phyloP scores from a whole-genome alignment of 2,888 invertebrate genomes.

The Stictocephala bisonia region DNA sequence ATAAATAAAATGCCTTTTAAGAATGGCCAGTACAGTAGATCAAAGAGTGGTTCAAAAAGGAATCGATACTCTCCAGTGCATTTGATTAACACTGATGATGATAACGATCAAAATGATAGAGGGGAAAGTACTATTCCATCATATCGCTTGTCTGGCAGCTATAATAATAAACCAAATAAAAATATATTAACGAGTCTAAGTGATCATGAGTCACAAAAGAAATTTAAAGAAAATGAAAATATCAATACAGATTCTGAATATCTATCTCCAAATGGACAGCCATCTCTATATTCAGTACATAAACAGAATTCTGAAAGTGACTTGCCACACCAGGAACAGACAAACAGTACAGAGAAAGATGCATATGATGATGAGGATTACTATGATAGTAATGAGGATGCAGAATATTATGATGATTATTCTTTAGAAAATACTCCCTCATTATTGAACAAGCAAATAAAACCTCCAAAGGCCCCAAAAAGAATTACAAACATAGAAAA shows the following conservation, averaged over 20 bases:
- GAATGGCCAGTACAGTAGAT: no score
- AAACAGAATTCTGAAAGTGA: slow-evolving; percentile 20
- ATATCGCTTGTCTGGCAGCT: no score
- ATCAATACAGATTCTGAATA: slow-evolving; percentile 12
- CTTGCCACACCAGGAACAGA: neutral
- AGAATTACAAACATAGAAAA: slow-evolving; percentile 55
- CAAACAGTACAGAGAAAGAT: slow-evolving; percentile 47
- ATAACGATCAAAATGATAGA: no score
- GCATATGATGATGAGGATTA: slow-evolving; percentile 46
- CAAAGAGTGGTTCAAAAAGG: no score
- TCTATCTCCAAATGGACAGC: slow-evolving; percentile 15
- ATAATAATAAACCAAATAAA: no score
- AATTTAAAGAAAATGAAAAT: no score
- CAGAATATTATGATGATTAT: slow-evolving; percentile 54
- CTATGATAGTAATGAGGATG: slow-evolving; percentile 39
- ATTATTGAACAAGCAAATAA: slow-evolving; percentile 64
- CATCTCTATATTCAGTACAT: slow-evolving; percentile 34
- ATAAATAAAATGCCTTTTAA: no score
- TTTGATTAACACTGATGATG: no score
- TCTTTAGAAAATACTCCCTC: slow-evolving; percentile 42
- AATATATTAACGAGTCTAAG: no score
- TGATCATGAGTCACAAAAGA: no score
- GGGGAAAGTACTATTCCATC: no score
- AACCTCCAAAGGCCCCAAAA: slow-evolving; percentile 63
- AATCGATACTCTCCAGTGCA: no score